These are phyloP conservation scores for Eudasyphora cyanicolor DNA, from an alignment of 2,888 invertebrate species.

Conservation along the genomic window DNA sequence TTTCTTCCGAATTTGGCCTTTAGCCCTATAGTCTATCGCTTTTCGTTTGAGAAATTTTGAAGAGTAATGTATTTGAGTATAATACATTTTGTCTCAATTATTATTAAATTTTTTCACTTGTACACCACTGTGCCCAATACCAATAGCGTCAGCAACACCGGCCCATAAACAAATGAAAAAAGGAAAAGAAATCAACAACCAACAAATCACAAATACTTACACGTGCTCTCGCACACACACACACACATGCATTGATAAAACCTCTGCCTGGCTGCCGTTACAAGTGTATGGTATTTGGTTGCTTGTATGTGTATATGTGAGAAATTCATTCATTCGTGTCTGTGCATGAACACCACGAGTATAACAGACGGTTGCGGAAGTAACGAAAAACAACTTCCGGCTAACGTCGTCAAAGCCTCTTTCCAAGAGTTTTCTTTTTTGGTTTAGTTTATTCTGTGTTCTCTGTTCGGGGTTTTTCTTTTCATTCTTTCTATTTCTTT, in stretches of 20 bases:
- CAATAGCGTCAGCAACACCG: neutral
- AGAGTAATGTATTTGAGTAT: too few relatives aligned
- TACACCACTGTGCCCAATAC: neutral
- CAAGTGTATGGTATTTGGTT: neutral
- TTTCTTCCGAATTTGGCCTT: too few relatives aligned
- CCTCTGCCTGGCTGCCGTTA: too few relatives aligned
- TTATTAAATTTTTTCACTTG: too few relatives aligned
- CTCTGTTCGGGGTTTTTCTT: neutral
- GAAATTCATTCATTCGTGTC: too few relatives aligned
- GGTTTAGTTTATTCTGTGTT: neutral
- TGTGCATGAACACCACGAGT: constrained; percentile 3
- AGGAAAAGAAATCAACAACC: neutral
- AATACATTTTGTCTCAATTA: too few relatives aligned
- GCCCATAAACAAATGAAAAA: neutral
- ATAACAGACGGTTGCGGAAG: constrained; percentile 55
- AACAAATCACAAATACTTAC: constrained; percentile 30
- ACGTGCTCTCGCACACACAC: neutral
- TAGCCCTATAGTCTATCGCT: too few relatives aligned
- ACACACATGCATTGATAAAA: too few relatives aligned
- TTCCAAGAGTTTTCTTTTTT: constrained; percentile 8
- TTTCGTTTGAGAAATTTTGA: too few relatives aligned
- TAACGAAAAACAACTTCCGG: constrained; percentile 62
- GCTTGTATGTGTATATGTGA: neutral
- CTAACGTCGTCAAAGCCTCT: constrained; percentile 49
- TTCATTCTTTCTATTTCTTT: too few relatives aligned